phyloP scores from a whole-genome alignment of 2,888 invertebrate genomes.

The Caprella mutica region DNA sequence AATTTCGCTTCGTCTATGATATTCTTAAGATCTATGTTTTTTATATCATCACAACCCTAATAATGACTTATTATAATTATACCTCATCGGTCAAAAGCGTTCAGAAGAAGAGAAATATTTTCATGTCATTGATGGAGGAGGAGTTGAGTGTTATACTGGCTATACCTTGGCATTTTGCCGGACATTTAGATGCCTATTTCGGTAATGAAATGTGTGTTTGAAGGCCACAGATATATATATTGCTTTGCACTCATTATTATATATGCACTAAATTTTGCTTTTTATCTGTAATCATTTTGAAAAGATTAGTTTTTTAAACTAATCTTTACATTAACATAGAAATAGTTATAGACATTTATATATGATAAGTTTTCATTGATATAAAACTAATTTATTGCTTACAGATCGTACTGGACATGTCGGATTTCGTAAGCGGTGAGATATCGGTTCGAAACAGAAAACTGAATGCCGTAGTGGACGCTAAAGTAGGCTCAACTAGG shows the following conservation, averaged over 20 bases:
- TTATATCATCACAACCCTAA: neutral
- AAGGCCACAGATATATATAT: neutral
- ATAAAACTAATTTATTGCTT: neutral
- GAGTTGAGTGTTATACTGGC: too few species aligned
- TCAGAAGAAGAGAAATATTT: too few species aligned
- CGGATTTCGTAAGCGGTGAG: conserved; percentile 22
- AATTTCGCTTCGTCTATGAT: too few species aligned
- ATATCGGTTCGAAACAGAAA: conserved; percentile 22
- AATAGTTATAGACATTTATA: neutral
- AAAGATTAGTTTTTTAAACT: neutral
- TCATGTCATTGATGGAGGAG: too few species aligned
- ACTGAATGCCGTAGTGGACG: conserved; percentile 23
- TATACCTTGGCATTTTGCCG: too few species aligned
- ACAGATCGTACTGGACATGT: conserved; percentile 33
- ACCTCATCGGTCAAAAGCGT: too few species aligned
- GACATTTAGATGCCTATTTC: too few species aligned
- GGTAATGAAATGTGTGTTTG: neutral
- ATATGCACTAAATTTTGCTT: neutral
- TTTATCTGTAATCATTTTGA: neutral
- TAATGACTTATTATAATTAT: too few species aligned
- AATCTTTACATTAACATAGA: neutral
- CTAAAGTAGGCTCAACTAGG: neutral
- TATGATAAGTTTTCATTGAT: neutral
- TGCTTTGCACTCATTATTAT: neutral
- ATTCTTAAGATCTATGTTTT: neutral